A percentile compares a stretch with the other conserved stretches of the same genome.
Conservation (phyloP, 2,113 vertebrate genomes). For the Pteropus alecto region DNA sequence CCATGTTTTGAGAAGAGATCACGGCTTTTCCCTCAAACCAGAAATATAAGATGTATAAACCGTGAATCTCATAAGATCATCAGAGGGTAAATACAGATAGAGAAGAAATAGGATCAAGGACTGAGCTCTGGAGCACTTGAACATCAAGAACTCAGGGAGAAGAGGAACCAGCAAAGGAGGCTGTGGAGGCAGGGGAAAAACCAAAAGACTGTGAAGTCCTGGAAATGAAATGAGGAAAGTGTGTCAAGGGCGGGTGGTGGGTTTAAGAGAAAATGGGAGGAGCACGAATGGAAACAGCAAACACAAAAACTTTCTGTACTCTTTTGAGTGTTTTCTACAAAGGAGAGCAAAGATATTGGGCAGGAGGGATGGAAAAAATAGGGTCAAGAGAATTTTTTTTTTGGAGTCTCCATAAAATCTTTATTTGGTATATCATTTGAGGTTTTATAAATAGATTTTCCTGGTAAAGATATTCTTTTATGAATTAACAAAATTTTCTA, state of each 20-base stretch:
- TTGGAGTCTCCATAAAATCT: not conserved
- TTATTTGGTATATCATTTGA: not conserved
- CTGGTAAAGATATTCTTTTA: not conserved
- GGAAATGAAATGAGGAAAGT: not conserved
- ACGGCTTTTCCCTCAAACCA: not conserved
- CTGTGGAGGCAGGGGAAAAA: not conserved
- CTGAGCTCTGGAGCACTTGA: not conserved
- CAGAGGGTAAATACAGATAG: not conserved
- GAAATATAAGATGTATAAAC: not conserved
- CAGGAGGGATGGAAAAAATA: not conserved
- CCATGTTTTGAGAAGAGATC: not conserved
- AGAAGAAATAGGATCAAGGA: not conserved
- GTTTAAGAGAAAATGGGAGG: not conserved
- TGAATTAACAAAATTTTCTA: not conserved
- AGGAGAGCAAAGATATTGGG: not conserved
- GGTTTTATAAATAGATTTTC: not conserved
- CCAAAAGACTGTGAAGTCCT: not conserved
- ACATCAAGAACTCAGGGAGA: not conserved
- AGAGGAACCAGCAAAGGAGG: not conserved
- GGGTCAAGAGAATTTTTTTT: not conserved
- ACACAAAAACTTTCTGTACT: not conserved
- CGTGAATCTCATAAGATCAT: not conserved
- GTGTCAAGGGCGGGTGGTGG: not conserved
- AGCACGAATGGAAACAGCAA: not conserved
- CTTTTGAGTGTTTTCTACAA: not conserved